phyloP scores from a whole-genome alignment of 2,888 invertebrate genomes.

The Rhagonycha fulva region DNA sequence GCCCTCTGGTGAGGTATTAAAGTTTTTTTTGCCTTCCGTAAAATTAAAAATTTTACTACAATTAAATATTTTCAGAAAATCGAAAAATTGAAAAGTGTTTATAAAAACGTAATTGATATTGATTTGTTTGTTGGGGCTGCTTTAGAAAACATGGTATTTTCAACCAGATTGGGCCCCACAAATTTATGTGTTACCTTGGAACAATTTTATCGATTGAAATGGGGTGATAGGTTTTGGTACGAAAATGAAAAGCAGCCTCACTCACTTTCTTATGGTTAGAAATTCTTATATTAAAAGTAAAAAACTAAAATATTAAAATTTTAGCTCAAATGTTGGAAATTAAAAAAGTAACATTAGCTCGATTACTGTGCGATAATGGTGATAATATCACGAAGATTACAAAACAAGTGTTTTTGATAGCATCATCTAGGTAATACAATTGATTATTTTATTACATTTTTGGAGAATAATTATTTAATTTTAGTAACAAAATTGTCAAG shows the following conservation, averaged over 20 bases:
- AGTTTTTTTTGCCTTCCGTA: too few relatives aligned
- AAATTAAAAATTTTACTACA: not conserved
- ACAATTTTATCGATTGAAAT: slow-evolving; percentile 1
- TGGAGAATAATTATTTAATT: not conserved
- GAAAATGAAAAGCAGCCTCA: not conserved
- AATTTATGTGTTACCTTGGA: not conserved
- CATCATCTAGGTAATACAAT: not conserved
- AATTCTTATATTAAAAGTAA: not conserved
- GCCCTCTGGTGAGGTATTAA: too few relatives aligned
- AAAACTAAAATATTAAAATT: too few relatives aligned
- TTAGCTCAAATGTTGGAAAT: not conserved
- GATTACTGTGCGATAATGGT: not conserved
- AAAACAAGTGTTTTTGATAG: not conserved
- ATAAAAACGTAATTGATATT: not conserved
- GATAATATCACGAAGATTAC: not conserved
- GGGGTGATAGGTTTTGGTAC: not conserved
- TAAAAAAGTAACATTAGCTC: not conserved
- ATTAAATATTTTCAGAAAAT: not conserved
- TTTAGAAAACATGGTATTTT: not conserved
- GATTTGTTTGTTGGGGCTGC: not conserved
- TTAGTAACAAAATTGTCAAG: not conserved
- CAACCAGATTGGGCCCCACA: not conserved
- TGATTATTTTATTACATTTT: too few relatives aligned
- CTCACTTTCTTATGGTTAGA: not conserved
- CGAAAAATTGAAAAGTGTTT: not conserved